Evolutionary conservation across 2,888 invertebrate genomes (phyloP), one percentile per base, ranked within the genome.

Genomic region (Nephrotoma appendiculata): DNA sequence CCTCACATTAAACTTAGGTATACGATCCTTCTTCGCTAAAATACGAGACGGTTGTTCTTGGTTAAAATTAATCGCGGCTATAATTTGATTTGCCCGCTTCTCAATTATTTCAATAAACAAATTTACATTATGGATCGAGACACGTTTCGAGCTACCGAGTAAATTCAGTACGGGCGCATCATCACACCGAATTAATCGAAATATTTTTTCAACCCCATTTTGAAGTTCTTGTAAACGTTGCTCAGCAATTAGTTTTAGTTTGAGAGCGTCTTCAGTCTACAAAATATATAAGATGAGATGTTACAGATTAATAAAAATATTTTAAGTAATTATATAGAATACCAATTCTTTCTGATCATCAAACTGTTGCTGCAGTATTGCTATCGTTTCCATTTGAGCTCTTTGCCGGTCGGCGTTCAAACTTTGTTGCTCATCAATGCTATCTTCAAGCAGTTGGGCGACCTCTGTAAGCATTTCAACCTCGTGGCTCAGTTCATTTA

Each of bases 401-500:
- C 86, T 86, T 52, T 86, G 87, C 41, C 86, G 88, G 87, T 71
- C 52, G 11, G 71, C 86, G 41, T 86, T 87, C 52, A 85, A 45
- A 41, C 44, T 86, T 85, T 87, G 86, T 83, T 87, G 87, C 57
- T 86, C 87, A 19, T 85, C 87, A 87, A 96, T 96, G 88, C 93
- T 94, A 41, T 92, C 90, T 52, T 93, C 93, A 9, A 96, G 90
- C 88, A 93, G 92, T 86, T 93, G 93, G 0, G 96, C 95, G 86
- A 93, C 94, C 88, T 95, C 95, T 88, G 95, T 95, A 2, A 96
- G 90, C 83, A 94, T 93, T 90, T 97, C 96, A 87, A 97, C 93
- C 91, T 97, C 96, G 83, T 94, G 95, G 90, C 98, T 97, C 87
- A 98, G 93, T 90, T 97, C 97, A 90, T 97, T 98, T 57, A 98